Evolutionary conservation across 2,113 vertebrate genomes (phyloP), one percentile per base, ranked within the genome.

Genomic region (Ceuthmochares aereus): DNA sequence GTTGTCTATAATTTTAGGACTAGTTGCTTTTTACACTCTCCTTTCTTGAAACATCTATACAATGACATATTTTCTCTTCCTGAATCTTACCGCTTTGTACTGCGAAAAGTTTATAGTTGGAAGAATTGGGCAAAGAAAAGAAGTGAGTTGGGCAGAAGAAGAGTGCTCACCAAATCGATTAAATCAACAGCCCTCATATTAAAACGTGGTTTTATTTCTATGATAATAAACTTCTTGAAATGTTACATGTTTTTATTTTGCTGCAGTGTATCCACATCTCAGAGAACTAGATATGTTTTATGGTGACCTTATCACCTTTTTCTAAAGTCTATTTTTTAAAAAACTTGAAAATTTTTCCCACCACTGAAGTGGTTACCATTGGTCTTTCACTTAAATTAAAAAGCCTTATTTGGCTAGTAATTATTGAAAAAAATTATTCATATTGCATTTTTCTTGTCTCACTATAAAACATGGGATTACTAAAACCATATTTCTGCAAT

Each of bases 1-100:
- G 17, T 34, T 10, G 32, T 30, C 47, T 47, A 3, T 83, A 16
- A 9, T 18, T 75, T 84, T 64, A 93, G 36, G 40, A 22, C 90
- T 25, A 32, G 76, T 91, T 96, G 76, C 20, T 93, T 96, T 94
- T 85, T 45, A 93, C 94, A 49, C 5, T 83, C 55, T 27, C 22
- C 72, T 52, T 89, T 77, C 80, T 45, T 93, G 64, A 95, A 95
- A 84, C 26, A n/a, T 56, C 72, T 12, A 7, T 54, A 27, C 13
- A 40, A 10, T 59, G 66, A 21, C 7, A 43, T 7, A 20, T 69
- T 62, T 66, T 68, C 32, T 14, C 6, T 43, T 60, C 62, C 56
- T 56, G 55, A 56, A 22, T 52, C 8, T 52, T 89, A 45, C 49
- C 17, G 52, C 80, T 95, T 76, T 36, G 17, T 77, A 23, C 68